Conservation (phyloP, 2,888 invertebrate genomes). For the Lithophane ornitopus region DNA sequence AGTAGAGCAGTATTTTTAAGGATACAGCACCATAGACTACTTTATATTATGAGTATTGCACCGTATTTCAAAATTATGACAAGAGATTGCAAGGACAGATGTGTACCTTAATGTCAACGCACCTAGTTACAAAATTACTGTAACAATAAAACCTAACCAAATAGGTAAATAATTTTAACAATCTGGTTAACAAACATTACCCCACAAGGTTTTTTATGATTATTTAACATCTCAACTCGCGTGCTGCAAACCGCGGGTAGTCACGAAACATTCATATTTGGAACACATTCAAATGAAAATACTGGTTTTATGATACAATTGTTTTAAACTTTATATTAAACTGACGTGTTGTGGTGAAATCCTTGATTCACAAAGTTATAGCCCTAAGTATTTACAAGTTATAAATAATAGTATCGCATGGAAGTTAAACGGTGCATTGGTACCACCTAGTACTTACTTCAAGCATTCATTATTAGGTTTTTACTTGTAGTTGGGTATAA, state of each 20-base stretch:
- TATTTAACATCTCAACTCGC: constrained; percentile 59
- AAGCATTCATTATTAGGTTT: neutral
- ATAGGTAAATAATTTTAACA: constrained; percentile 39
- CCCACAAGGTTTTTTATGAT: constrained; percentile 43
- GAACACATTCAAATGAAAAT: constrained; percentile 52
- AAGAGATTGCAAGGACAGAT: neutral
- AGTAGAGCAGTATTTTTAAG: neutral
- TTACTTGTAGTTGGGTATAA: neutral
- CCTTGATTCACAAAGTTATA: constrained; percentile 36
- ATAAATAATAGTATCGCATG: constrained; percentile 18
- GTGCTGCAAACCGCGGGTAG: constrained; percentile 50
- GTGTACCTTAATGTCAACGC: constrained; percentile 22
- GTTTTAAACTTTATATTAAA: constrained; percentile 44
- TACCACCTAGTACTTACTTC: constrained; percentile 22
- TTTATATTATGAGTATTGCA: neutral
- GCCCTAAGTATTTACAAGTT: neutral
- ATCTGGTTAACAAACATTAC: constrained; percentile 42
- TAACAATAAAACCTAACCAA: constrained; percentile 2
- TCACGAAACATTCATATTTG: constrained; percentile 52
- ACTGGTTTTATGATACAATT: constrained; percentile 32
- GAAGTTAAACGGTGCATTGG: constrained; percentile 22
- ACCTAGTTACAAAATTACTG: constrained; percentile 10
- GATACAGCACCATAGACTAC: too few relatives aligned
- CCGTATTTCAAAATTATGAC: neutral
- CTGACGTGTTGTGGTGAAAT: constrained; percentile 25